phyloP scores from a whole-genome alignment of 2,797 vertebrate genomes.

The Clarias pachynema region DNA sequence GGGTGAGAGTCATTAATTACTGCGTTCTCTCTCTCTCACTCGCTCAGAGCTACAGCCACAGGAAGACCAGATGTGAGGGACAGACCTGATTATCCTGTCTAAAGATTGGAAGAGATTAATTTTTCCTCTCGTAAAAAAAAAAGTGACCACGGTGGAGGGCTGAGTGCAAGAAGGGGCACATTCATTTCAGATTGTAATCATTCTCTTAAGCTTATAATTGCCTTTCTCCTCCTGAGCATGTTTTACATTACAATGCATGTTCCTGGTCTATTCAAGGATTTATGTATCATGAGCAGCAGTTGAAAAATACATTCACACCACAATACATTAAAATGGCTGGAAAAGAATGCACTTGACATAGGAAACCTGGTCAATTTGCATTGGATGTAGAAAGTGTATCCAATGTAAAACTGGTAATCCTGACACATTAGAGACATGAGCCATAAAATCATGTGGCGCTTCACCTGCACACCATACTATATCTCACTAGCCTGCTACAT shows the following conservation, averaged over 20 bases:
- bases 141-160: slow-evolving; percentile 32
- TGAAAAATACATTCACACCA: slow-evolving; percentile 17
- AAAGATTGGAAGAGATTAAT: slow-evolving; percentile 58
- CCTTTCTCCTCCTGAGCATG: slow-evolving; percentile 53
- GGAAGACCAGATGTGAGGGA: slow-evolving; percentile 59
- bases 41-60: slow-evolving; percentile 37
- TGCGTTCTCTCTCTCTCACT: slow-evolving; percentile 43
- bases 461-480: slow-evolving; percentile 37
- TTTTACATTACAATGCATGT: slow-evolving; percentile 59
- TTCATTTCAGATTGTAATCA: slow-evolving; percentile 59
- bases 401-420: background rate
- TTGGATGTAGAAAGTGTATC: background rate
- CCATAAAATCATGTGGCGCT: slow-evolving; percentile 36
- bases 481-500: slow-evolving; percentile 48
- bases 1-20: slow-evolving; percentile 62
- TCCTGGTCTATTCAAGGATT: slow-evolving; percentile 46
- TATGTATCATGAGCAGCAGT: slow-evolving; percentile 34
- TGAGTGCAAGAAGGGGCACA: slow-evolving; percentile 30
- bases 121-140: slow-evolving; percentile 47
- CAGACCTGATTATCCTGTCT: slow-evolving; percentile 58
- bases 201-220: slow-evolving; percentile 57
- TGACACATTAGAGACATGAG: slow-evolving; percentile 9
- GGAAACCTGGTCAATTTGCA: background rate
- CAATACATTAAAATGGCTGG: slow-evolving; percentile 14
- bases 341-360: slow-evolving; percentile 1